Evolutionary conservation across 1,140 invertebrate species (phyloP), one percentile per base, ranked within the genome.

Genomic region (Ostrea denselamellosa): DNA sequence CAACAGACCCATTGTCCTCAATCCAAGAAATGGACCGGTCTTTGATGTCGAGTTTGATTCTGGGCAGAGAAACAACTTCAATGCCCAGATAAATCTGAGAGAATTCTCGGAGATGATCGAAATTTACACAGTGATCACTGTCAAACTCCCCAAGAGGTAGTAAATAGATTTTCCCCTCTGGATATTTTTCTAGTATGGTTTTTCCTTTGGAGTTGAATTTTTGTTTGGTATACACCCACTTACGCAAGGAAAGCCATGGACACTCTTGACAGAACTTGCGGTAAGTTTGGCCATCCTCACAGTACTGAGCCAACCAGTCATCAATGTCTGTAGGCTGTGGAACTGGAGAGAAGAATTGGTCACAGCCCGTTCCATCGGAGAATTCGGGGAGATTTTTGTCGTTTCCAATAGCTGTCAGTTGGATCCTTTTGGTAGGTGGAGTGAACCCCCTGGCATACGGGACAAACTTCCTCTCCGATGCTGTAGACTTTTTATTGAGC

Each of bases 251-350:
- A 2, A 93, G 83, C 92, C 91, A 93, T 68, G 93, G 92, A 90
- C 91, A 91, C 83, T 92, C 90, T 25, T 90, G 28, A 8, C 91
- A 58, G 87, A 92, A 94, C 71, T 92, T 56, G 28, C 58, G 56
- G 83, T 88, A 94, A 25, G 91, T 92, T 87, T 94, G 93, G 7
- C 93, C 92, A 58, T 91, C 91, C 71, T 93, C 93, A 83, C 89
- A 89, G 89, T 93, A 94, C 83, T 93, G 93, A 2, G 93, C 93
- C 54, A 94, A 81, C 93, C 93, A 94, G 82, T 94, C 93, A 89
- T 93, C 91, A 22, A 91, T 88, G 85, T 71, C 85, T 53, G 90
- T 91, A 17, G 93, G 93, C 3, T 88, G 81, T 10, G 92, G 93
- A 34, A 94, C 83, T 12, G 89, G 68, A 25, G 82, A 52, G 85